Evolutionary conservation across 1,140 invertebrate genomes (phyloP).

Genomic region (Geopemphigus sp.): DNA sequence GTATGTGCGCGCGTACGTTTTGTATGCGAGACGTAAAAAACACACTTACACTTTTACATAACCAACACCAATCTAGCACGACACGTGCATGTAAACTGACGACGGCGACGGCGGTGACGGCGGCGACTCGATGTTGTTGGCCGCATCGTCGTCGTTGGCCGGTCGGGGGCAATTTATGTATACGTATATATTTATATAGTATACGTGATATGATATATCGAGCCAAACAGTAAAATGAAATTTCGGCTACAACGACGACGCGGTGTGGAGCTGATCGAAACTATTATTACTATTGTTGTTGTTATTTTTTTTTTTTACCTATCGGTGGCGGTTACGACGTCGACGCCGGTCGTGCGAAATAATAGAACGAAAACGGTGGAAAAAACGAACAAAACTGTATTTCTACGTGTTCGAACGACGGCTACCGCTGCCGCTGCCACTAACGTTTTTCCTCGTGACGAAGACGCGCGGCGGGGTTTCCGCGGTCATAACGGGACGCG

Average conservation of each 20-base stretch:
- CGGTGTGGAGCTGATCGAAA: background rate
- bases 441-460: background rate
- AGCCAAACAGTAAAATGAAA: constrained; percentile 28
- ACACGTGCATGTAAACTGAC: constrained; percentile 41
- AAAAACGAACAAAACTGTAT: constrained; percentile 26
- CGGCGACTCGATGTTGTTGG: too few species aligned
- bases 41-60: background rate
- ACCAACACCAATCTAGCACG: background rate
- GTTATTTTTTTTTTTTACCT: constrained; percentile 3
- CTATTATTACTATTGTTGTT: background rate
- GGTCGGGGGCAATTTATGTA: too few species aligned
- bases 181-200: too few species aligned
- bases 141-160: too few species aligned
- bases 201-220: background rate
- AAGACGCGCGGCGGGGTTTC: constrained; percentile 2
- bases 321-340: too few species aligned
- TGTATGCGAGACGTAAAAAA: too few species aligned
- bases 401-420: background rate
- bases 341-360: background rate
- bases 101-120: background rate
- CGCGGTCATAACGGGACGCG: constrained; percentile 28
- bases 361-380: background rate
- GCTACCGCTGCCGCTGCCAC: background rate
- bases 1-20: too few species aligned
- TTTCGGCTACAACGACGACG: background rate